A percentile compares a stretch with the other conserved stretches of the same genome.
phyloP scores from a whole-genome alignment of 2,113 vertebrate species.

The Platycercus adscitus region DNA sequence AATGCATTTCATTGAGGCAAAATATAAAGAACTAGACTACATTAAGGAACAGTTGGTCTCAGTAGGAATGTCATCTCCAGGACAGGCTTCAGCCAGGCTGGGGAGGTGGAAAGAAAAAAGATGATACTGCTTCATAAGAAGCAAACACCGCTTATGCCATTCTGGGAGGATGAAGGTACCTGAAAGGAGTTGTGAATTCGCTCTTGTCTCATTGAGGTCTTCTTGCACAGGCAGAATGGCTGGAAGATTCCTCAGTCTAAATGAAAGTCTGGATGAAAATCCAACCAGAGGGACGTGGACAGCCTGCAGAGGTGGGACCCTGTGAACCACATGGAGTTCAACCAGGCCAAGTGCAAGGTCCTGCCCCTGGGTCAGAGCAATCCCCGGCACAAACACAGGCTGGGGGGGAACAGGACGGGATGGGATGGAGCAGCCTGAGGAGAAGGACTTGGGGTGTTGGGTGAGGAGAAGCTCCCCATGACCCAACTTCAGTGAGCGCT shows the following conservation, averaged over 20 bases:
- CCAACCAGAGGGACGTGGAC: background rate
- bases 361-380: background rate
- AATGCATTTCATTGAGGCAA: background rate
- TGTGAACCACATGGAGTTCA: background rate
- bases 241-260: background rate
- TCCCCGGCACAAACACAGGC: background rate
- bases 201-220: background rate
- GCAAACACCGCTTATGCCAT: too few species aligned
- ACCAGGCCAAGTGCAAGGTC: background rate
- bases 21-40: background rate
- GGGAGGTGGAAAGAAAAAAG: background rate
- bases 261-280: background rate
- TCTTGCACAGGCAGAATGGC: background rate
- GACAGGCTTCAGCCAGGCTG: background rate
- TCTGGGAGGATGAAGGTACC: background rate
- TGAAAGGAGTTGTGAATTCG: background rate
- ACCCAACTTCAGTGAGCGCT: accelerated
- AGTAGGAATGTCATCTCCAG: background rate
- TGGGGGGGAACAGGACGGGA: background rate
- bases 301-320: background rate
- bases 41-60: background rate
- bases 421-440: background rate
- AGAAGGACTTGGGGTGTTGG: background rate
- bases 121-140: background rate
- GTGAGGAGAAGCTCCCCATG: background rate